phyloP scores from a whole-genome alignment of 2,113 vertebrate genomes.

The Chunga burmeisteri region DNA sequence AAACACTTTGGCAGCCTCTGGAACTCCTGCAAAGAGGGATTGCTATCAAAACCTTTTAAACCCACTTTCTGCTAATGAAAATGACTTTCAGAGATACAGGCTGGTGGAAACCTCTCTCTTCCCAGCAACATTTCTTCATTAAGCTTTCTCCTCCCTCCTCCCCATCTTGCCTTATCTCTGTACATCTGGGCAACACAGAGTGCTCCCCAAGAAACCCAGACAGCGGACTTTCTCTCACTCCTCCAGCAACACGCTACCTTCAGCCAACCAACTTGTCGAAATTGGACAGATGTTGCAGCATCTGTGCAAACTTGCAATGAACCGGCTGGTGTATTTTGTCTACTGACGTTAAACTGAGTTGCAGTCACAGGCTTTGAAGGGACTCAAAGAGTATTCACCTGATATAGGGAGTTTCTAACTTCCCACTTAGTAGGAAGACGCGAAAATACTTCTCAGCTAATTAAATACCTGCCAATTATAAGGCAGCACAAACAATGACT shows the following conservation, averaged over 20 bases:
- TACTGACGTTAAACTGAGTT: background rate
- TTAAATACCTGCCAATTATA: conserved; percentile 47
- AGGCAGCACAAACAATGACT: background rate
- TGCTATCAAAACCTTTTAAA: background rate
- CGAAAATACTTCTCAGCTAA: background rate
- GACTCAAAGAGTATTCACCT: background rate
- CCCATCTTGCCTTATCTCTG: background rate
- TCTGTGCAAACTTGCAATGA: background rate
- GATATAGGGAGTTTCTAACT: background rate
- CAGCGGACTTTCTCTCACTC: background rate
- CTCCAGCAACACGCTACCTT: background rate
- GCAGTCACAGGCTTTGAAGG: background rate
- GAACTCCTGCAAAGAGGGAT: background rate
- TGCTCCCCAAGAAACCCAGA: background rate
- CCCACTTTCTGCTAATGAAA: background rate
- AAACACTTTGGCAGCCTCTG: background rate
- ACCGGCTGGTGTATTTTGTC: background rate
- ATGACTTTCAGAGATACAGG: background rate
- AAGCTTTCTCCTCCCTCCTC: background rate
- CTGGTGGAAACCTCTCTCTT: background rate
- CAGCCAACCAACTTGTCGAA: background rate
- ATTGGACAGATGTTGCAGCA: conserved; percentile 10
- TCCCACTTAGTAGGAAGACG: background rate
- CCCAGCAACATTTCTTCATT: background rate
- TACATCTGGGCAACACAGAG: background rate